These are phyloP conservation scores for Plebejus anna DNA, from an alignment of 2,888 invertebrate species.

Conservation along the genomic window DNA sequence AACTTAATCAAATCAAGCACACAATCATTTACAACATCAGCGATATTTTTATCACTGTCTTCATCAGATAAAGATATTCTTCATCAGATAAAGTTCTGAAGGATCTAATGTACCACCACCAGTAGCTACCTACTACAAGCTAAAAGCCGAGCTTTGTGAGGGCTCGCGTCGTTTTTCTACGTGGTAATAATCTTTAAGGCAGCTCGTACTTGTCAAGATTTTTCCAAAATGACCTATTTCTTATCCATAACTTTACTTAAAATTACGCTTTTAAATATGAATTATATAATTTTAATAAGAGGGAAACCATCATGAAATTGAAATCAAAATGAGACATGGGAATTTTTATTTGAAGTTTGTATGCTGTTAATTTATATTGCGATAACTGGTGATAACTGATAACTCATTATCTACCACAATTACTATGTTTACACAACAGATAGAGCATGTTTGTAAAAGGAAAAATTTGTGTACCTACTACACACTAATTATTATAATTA, in stretches of 20 bases:
- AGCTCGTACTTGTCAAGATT: too few species aligned
- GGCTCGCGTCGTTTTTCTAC: too few species aligned
- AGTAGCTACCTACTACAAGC: too few species aligned
- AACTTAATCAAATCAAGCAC: neutral
- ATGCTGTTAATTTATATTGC: neutral
- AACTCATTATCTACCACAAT: constrained; percentile 10
- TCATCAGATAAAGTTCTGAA: neutral
- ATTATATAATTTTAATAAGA: too few species aligned
- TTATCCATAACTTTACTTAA: too few species aligned
- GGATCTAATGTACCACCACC: too few species aligned
- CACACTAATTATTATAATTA: too few species aligned
- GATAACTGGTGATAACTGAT: constrained; percentile 1
- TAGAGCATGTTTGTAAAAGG: neutral
- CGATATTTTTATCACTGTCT: neutral
- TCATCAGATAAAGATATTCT: neutral
- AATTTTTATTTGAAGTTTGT: neutral
- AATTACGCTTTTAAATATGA: too few species aligned
- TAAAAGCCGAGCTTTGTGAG: too few species aligned
- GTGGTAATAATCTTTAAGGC: too few species aligned
- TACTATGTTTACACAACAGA: neutral
- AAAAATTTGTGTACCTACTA: neutral
- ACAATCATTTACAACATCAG: neutral
- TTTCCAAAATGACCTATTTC: too few species aligned
- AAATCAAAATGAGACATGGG: neutral
- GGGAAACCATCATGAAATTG: neutral